Percentiles rank a stretch among this genome's conserved stretches.
These are phyloP conservation scores for Podarcis cretensis DNA, from an alignment of 2,113 vertebrate genomes.

Conservation along the genomic window DNA sequence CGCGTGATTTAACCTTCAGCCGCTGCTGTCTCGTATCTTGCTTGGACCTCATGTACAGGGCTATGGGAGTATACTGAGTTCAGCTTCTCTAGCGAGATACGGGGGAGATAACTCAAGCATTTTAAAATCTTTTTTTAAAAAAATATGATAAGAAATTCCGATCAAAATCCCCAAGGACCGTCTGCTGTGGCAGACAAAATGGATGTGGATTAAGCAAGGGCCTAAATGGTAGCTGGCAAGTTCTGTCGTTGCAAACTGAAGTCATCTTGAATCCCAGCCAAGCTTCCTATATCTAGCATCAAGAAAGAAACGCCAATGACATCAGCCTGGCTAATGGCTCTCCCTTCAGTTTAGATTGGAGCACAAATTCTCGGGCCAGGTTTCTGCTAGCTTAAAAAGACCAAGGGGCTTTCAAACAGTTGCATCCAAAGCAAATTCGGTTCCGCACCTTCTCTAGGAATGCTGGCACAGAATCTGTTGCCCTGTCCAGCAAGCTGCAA, in stretches of 20 bases:
- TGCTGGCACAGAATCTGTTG: background rate
- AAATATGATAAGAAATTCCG: slow-evolving; percentile 3
- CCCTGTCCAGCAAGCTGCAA: background rate
- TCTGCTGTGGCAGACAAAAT: slow-evolving; percentile 30
- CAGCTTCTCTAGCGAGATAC: slow-evolving; percentile 3
- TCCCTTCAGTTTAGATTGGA: slow-evolving; percentile 50
- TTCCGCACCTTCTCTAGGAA: slow-evolving; percentile 7
- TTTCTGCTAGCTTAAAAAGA: slow-evolving; percentile 38
- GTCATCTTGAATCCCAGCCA: slow-evolving; percentile 69
- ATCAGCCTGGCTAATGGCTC: slow-evolving; percentile 65
- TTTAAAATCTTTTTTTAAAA: background rate
- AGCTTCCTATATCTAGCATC: slow-evolving; percentile 43
- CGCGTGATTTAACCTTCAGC: slow-evolving; percentile 21
- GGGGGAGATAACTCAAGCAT: slow-evolving; percentile 5
- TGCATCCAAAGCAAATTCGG: slow-evolving; percentile 17
- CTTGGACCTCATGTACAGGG: background rate
- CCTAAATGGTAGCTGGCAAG: slow-evolving; percentile 39
- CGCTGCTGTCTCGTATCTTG: slow-evolving; percentile 17
- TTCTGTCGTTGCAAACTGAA: slow-evolving; percentile 41
- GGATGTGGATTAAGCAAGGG: slow-evolving; percentile 45
- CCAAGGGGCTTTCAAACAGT: slow-evolving; percentile 14
- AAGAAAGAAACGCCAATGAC: slow-evolving; percentile 64
- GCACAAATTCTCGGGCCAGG: slow-evolving; percentile 42
- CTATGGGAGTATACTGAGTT: background rate
- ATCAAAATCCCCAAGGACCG: slow-evolving; percentile 25